A percentile compares a stretch with the other conserved stretches of the same genome.
Evolutionary conservation across 2,113 vertebrate genomes (phyloP).

Genomic region (Rhagologus leucostigma): DNA sequence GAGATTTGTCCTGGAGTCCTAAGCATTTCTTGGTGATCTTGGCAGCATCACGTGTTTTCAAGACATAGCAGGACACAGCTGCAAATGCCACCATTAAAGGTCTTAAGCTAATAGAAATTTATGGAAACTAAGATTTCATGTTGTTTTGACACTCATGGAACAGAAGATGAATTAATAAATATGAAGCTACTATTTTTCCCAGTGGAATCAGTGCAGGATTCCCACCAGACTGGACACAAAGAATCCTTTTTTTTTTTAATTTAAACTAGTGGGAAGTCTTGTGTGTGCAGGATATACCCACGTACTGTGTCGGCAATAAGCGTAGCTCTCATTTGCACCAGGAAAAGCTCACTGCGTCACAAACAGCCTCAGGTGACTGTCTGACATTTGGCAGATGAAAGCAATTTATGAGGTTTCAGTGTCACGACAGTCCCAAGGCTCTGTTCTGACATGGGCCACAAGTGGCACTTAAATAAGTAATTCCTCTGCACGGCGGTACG

Average conservation of each 20-base stretch:
- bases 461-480: background rate
- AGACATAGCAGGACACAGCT: background rate
- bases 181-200: background rate
- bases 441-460: background rate
- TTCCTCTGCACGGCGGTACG: background rate
- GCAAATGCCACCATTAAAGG: background rate
- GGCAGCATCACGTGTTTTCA: background rate
- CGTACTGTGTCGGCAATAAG: background rate
- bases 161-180: background rate
- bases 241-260: background rate
- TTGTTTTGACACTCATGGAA: background rate
- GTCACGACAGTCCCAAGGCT: background rate
- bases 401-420: background rate
- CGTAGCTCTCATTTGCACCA: background rate
- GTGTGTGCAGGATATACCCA: background rate
- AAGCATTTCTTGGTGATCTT: background rate
- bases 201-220: background rate
- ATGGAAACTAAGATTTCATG: background rate
- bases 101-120: background rate
- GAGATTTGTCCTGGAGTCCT: background rate
- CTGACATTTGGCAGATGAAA: background rate
- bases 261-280: background rate
- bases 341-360: background rate
- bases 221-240: background rate
- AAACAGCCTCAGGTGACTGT: background rate